phyloP scores from a whole-genome alignment of 2,797 vertebrate species.

The Centroberyx gerrardi region DNA sequence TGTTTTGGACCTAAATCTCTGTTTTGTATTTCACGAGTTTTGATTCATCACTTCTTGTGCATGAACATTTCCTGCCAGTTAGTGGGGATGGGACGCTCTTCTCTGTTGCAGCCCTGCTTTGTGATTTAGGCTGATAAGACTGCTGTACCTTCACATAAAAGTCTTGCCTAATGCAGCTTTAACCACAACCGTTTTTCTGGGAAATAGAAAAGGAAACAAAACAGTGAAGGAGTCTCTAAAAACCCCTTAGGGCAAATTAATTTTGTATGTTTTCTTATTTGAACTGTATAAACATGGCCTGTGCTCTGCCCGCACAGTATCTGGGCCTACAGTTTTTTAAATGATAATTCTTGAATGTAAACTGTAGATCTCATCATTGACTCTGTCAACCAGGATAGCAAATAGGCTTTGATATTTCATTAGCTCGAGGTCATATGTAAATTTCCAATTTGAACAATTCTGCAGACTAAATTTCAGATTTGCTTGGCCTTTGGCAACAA shows the following conservation, averaged over 20 bases:
- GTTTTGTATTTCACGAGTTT: too few relatives aligned
- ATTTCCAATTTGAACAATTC: background rate
- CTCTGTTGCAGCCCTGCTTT: too few relatives aligned
- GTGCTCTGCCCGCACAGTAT: background rate
- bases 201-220: background rate
- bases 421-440: background rate
- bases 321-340: background rate
- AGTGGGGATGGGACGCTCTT: too few relatives aligned
- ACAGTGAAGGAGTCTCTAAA: slow-evolving; percentile 47
- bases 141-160: background rate
- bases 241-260: background rate
- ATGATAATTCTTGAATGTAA: background rate
- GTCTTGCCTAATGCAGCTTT: slow-evolving; percentile 30
- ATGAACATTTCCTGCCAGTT: too few relatives aligned
- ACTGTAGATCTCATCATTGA: too few relatives aligned
- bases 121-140: too few relatives aligned
- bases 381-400: background rate
- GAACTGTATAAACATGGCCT: background rate
- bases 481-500: background rate
- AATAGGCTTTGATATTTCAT: background rate
- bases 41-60: too few relatives aligned
- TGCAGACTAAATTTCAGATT: slow-evolving; percentile 5
- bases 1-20: too few relatives aligned
- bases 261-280: background rate
- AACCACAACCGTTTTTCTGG: background rate